Base-by-base conservation (phyloP, 2,797 vertebrate genomes). In the Macropus fuliginosus region DNA sequence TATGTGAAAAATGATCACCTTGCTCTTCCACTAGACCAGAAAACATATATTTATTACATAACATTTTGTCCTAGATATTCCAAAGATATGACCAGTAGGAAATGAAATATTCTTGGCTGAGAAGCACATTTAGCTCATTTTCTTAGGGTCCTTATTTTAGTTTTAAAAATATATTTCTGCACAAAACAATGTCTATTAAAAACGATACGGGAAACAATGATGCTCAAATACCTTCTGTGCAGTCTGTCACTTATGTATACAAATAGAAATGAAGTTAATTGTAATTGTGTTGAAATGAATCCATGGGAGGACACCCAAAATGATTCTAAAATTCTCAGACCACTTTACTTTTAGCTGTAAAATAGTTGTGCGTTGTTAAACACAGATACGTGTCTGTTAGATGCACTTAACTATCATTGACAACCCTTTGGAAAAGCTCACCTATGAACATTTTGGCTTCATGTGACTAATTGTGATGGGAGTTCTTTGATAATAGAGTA, bases 241-340 rank as follows among this genome's bases (percentile, higher is more conserved):
- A 59, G 16, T 93, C 57, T 98, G n/a, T 91, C 94, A 74, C 50
- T 95, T 92, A 87, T 66, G 0, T 90, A 52, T 91, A 21, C 62
- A 95, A 95, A 87, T 92, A 97, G 74, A 91, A 66, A 54, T 52
- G 92, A 1, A 92, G 18, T 95, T 59, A 56, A 96, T 31, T 96
- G 74, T 56, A 14, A 56, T 11, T 97, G 40, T 87, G 74, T 87
- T 87, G 8, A 87, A 87, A 87, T 87, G 40, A 46, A 46, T 87
- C 74, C 74, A 81, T 81, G 21, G 2, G 40, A 46, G n/a, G 8
- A 81, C 5, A 46, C 40, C 18, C 21, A 46, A 81, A 46, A 81
- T 81, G 40, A 24, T 46, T 74, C 16, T 81, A 46, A 46, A 81
- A 46, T 81, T 81, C 40, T 24, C 18, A 81, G 74, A 46, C 40